Conservation (phyloP, 2,797 vertebrate genomes). For the Rhynchotus rufescens region DNA sequence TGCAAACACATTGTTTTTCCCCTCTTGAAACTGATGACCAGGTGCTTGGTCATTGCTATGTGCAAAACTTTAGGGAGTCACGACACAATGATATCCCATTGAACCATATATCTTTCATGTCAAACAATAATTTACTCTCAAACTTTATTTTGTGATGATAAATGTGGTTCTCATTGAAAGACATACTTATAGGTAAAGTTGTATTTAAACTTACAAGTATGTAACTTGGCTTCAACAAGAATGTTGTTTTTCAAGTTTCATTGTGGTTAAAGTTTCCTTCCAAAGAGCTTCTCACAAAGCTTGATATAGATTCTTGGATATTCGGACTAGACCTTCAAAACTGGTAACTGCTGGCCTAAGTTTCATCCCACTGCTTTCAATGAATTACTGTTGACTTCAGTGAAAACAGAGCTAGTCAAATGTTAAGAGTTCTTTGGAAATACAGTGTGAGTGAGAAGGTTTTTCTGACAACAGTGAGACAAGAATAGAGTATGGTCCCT, state of each 20-base stretch:
- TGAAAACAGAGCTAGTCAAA: neutral
- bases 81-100: neutral
- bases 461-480: neutral
- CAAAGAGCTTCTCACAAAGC: neutral
- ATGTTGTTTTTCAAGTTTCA: neutral
- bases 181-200: neutral
- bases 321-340: constrained; percentile 19
- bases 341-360: neutral
- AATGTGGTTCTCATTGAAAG: neutral
- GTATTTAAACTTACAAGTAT: neutral
- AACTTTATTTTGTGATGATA: neutral
- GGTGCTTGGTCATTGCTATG: neutral
- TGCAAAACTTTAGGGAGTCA: constrained; percentile 2
- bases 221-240: neutral
- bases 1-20: constrained; percentile 2
- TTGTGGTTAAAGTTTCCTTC: neutral
- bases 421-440: constrained; percentile 3
- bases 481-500: neutral
- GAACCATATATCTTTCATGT: neutral
- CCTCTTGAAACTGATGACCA: neutral
- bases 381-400: neutral
- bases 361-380: neutral
- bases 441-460: neutral
- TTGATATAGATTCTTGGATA: constrained; percentile 12
- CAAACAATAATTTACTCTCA: neutral